Conservation (phyloP, 1,140 invertebrate species). For the Cecropterus lyciades region DNA sequence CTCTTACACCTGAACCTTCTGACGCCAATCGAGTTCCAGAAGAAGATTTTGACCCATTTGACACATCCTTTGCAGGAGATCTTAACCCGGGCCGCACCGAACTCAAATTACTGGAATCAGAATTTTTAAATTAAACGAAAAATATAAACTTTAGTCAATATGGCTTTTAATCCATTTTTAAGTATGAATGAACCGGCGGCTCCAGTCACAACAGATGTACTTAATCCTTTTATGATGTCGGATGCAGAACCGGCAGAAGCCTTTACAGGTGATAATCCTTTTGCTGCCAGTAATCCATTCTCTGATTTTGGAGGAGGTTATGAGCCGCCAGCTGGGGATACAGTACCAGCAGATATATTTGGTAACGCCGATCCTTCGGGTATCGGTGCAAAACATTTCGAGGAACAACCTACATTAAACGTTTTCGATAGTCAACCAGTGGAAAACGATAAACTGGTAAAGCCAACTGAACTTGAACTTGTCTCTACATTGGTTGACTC, state of each 20-base stretch:
- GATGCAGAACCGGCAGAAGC: slow-evolving; percentile 64
- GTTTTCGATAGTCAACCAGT: slow-evolving; percentile 50
- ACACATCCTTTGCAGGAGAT: slow-evolving; percentile 91
- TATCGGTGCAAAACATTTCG: slow-evolving; percentile 63
- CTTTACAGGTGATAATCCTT: slow-evolving; percentile 86
- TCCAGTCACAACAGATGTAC: slow-evolving; percentile 74
- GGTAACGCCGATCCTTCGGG: slow-evolving; percentile 59
- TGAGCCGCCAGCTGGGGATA: slow-evolving; percentile 80
- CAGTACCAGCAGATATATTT: slow-evolving; percentile 75
- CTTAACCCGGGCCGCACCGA: slow-evolving; percentile 91
- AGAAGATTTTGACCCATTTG: slow-evolving; percentile 89
- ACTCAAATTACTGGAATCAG: slow-evolving; percentile 90
- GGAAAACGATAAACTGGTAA: slow-evolving; percentile 52
- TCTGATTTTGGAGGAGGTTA: slow-evolving; percentile 85
- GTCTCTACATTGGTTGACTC: slow-evolving; percentile 57
- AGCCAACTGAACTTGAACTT: slow-evolving; percentile 72
- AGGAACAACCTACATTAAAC: slow-evolving; percentile 50
- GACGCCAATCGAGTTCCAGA: slow-evolving; percentile 65
- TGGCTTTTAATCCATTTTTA: slow-evolving; percentile 91
- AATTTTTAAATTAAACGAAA: slow-evolving; percentile 84
- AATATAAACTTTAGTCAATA: slow-evolving; percentile 55
- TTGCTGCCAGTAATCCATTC: slow-evolving; percentile 85
- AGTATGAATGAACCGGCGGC: slow-evolving; percentile 86
- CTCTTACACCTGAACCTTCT: slow-evolving; percentile 86
- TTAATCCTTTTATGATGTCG: slow-evolving; percentile 91